Base-by-base conservation (phyloP, 2,797 vertebrate species). In the Pelodytes ibericus region DNA sequence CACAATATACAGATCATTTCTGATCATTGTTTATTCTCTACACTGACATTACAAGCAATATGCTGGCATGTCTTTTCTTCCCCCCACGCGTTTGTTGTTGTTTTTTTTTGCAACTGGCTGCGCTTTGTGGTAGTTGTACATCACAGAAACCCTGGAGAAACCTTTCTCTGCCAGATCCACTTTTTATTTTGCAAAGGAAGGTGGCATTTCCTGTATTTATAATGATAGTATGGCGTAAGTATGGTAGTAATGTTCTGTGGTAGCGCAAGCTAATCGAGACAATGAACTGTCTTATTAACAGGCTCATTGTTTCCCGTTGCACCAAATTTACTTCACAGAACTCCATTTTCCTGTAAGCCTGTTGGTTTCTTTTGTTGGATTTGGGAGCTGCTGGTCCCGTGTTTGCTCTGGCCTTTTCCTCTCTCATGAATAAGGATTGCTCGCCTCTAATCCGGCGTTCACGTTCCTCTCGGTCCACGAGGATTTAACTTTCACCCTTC, bases 401-500 rank as follows among this genome's bases (percentile, higher is more conserved):
- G 36, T 80, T 75, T 80, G 77, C 33, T 64, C 71, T 41, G 61
- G 25, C 25, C 57, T n/a, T n/a, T n/a, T 30, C 63, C 63, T 65
- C 22, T 61, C 77, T 70, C 59, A 74, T 80, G 77, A 80, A 74
- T 75, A 74, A 74, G 47, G 71, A 69, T 47, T 27, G 66, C 7
- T 22, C n/a, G 13, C 18, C 31, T 39, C 33, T 79, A 73, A 79
- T 79, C 77, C 77, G 41, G 26, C 13, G 66, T 56, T 62, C 70
- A 49, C 71, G 56, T 25, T 51, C 36, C 65, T 4, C 70, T 67
- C 63, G 27, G 41, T 25, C 8, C 18, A 15, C 11, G 29, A 31
- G 15, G 75, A 36, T 71, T 75, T 72, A 72, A 68, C 56, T 44
- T 58, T 69, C 77, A 69, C 67, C 77, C 60, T 57, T 27, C 30